phyloP scores from a whole-genome alignment of 1,140 invertebrate species.

The Drosophila kohkoa region DNA sequence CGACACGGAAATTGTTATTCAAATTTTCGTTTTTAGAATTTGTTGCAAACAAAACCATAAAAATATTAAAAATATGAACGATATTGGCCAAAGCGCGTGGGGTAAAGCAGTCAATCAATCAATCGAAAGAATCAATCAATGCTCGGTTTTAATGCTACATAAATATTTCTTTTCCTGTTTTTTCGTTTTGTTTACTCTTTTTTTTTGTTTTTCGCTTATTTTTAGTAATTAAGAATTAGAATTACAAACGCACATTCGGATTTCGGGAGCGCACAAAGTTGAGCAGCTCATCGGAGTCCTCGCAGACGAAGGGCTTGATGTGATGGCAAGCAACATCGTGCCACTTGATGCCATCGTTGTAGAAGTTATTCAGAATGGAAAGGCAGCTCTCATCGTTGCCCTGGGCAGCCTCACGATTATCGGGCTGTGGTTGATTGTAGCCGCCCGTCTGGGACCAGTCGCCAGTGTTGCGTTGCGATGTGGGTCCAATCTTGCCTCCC shows the following conservation, averaged over 20 bases:
- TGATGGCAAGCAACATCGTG: slow-evolving; percentile 97
- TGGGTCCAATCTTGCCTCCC: slow-evolving; percentile 94
- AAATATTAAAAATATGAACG: slow-evolving; percentile 54
- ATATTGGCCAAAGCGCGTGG: slow-evolving; percentile 55
- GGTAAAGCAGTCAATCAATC: slow-evolving; percentile 55
- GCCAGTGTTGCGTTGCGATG: slow-evolving; percentile 93
- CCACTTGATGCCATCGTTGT: slow-evolving; percentile 95
- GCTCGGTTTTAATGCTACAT: slow-evolving; percentile 76
- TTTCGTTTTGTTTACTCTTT: slow-evolving; percentile 11
- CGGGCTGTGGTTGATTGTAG: slow-evolving; percentile 93
- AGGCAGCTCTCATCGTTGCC: slow-evolving; percentile 94
- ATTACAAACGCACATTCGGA: slow-evolving; percentile 92
- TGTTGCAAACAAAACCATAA: slow-evolving; percentile 66
- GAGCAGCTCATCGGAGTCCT: slow-evolving; percentile 96
- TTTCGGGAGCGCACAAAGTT: slow-evolving; percentile 95
- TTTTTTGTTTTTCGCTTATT: slow-evolving; percentile 17
- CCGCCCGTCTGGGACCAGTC: slow-evolving; percentile 95
- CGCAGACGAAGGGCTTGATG: slow-evolving; percentile 96
- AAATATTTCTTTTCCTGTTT: slow-evolving; percentile 64
- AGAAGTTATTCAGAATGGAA: slow-evolving; percentile 96
- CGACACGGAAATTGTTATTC: slow-evolving; percentile 65
- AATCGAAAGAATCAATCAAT: slow-evolving; percentile 59
- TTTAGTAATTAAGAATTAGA: slow-evolving; percentile 52
- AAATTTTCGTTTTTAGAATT: slow-evolving; percentile 64
- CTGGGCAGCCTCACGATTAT: slow-evolving; percentile 95